Evolutionary conservation across 2,113 vertebrate genomes (phyloP), one percentile per base, ranked within the genome.

Genomic region (Spea multiplicata): DNA sequence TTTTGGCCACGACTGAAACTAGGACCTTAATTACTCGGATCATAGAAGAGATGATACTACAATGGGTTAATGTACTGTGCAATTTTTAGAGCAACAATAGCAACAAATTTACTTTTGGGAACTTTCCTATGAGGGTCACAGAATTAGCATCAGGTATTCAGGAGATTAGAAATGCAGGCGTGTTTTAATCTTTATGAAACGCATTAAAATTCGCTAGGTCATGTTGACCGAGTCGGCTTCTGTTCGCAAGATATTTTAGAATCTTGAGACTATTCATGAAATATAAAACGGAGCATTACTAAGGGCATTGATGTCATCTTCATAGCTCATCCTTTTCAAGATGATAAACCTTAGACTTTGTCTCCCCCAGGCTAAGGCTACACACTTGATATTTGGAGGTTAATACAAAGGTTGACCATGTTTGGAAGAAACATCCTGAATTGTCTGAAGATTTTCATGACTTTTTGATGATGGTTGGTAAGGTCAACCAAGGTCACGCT

Each of bases 381-480:
- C 55, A 70, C 45, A 44, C 52, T 69, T 76, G 53, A 59, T 70
- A 70, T 70, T 62, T 70, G 45, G 48, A 7, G 69, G 66, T 62
- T 49, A 61, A 70, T 77, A 47, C 16, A 48, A 69, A 77, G 75
- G 75, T 50, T 62, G 66, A 61, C 75, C 69, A 62, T 44, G 45
- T 77, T 70, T 61, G 66, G 66, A 62, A 69, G 62, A 66, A 77
- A 70, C 52, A 48, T 69, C 16, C 53, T 70, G 66, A 70, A 59
- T 69, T 70, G 75, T 77, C 75, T 61, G 16, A 69, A 70, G 45
- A 69, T 61, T n/a, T 70, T 77, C 66, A 61, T 59, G 75, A 77
- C 66, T 69, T 77, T 70, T 70, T 62, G 57, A 48, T 77, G 75
- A 77, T 77, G 66, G 12, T 17, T 61, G 13, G 52, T 45, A 77